These are phyloP conservation scores for Gari tellinella DNA, from an alignment of 2,888 invertebrate species.

Conservation along the genomic window DNA sequence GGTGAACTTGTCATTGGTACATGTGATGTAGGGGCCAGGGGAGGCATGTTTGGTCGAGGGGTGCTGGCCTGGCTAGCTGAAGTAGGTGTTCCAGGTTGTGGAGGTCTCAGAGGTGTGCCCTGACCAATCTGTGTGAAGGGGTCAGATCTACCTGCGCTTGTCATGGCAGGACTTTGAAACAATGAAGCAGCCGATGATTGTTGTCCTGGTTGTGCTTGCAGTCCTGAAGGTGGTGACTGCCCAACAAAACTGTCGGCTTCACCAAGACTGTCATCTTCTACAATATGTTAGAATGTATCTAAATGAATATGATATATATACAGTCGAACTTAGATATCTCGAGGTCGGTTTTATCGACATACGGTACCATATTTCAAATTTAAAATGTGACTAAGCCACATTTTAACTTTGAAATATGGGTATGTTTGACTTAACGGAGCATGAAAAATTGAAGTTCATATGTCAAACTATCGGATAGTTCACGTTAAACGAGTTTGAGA, in stretches of 20 bases:
- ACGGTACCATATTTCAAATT: too few relatives aligned
- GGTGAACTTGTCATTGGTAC: constrained; percentile 28
- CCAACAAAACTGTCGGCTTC: constrained; percentile 84
- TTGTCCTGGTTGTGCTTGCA: constrained; percentile 1
- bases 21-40: constrained; percentile 37
- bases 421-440: too few relatives aligned
- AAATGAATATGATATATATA: background rate
- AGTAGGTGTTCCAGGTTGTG: constrained; percentile 17
- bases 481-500: too few relatives aligned
- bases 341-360: too few relatives aligned
- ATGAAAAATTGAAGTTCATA: too few relatives aligned
- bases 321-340: too few relatives aligned
- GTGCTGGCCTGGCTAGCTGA: constrained; percentile 31
- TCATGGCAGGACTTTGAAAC: constrained; percentile 50
- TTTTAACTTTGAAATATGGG: too few relatives aligned
- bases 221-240: constrained; percentile 69
- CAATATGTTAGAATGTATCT: constrained; percentile 6
- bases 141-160: constrained; percentile 49
- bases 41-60: constrained; percentile 5
- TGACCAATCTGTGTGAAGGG: constrained; percentile 78
- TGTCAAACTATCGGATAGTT: too few relatives aligned
- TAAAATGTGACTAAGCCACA: too few relatives aligned
- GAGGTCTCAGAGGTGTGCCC: constrained; percentile 53
- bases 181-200: constrained; percentile 29
- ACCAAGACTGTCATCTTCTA: constrained; percentile 83